These are phyloP conservation scores for Nycticorax nycticorax DNA, from an alignment of 2,113 vertebrate genomes.

Conservation along the genomic window DNA sequence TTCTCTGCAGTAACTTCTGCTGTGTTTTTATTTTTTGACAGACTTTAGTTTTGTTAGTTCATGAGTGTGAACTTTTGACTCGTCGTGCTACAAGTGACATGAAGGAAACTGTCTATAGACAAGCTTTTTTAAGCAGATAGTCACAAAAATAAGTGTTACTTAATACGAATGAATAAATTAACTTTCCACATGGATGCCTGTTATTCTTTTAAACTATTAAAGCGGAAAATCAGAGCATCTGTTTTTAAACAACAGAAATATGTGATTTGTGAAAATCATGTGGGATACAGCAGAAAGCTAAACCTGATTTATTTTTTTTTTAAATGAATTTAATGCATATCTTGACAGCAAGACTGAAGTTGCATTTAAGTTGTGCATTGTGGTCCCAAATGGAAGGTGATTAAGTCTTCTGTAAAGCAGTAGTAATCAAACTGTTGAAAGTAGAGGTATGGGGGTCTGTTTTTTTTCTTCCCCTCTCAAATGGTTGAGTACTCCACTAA, in stretches of 20 bases:
- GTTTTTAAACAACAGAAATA: neutral
- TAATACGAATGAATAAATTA: neutral
- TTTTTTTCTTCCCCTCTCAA: too few relatives aligned
- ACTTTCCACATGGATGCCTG: neutral
- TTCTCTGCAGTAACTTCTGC: neutral
- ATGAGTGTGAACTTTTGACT: neutral
- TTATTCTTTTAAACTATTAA: neutral
- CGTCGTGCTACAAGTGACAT: neutral
- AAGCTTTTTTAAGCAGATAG: neutral
- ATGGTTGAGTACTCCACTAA: neutral
- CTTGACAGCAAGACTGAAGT: too few relatives aligned
- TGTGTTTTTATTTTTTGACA: accelerated
- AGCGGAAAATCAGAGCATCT: neutral
- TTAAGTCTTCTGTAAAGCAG: neutral
- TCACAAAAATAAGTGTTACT: neutral
- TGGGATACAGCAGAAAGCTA: neutral
- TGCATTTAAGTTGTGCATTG: accelerated
- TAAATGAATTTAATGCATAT: accelerated
- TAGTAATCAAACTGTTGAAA: neutral
- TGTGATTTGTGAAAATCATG: neutral
- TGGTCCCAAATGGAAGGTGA: too few relatives aligned
- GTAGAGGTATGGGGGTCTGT: too few relatives aligned
- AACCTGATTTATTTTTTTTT: neutral
- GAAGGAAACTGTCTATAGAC: neutral
- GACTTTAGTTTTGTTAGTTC: neutral